Conservation (phyloP, 30 jellyfish, hydroid and myxozoan species). For the Hydractinia echinata region DNA sequence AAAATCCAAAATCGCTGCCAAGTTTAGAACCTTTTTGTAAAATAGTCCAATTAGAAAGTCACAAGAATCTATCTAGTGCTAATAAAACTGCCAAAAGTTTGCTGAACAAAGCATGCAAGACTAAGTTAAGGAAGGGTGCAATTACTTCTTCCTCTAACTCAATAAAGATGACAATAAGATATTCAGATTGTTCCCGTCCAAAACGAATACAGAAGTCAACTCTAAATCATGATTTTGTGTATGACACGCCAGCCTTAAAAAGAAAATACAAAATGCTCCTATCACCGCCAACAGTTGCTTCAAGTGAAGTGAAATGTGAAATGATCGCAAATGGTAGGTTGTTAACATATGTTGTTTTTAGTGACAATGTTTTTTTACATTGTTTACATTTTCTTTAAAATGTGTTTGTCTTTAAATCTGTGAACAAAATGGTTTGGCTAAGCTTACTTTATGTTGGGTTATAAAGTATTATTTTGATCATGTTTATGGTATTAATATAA, state of each 20-base stretch:
- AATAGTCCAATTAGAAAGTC: neutral
- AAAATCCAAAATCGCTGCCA: neutral
- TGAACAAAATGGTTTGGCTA: no score
- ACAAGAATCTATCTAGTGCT: slow-evolving; percentile 13
- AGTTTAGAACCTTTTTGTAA: neutral
- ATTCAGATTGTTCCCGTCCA: slow-evolving; percentile 2
- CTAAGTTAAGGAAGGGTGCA: neutral
- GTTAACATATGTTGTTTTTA: no score
- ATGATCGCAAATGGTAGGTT: no score
- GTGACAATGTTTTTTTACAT: no score
- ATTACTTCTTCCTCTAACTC: neutral
- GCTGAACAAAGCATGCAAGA: slow-evolving; percentile 19
- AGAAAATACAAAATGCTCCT: no score
- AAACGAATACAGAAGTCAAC: slow-evolving; percentile 4
- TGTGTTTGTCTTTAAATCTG: no score
- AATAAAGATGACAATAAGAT: neutral
- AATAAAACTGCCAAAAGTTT: slow-evolving; percentile 18
- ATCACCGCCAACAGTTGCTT: no score
- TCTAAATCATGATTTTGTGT: slow-evolving; percentile 3
- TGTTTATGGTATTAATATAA: no score
- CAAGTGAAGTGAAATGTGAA: no score
- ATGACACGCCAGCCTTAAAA: neutral
- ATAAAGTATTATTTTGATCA: no score
- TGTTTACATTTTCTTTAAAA: no score
- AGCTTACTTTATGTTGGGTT: no score